Evolutionary conservation across 2,888 invertebrate genomes (phyloP).

Genomic region (Brachypalpus laphriformis): DNA sequence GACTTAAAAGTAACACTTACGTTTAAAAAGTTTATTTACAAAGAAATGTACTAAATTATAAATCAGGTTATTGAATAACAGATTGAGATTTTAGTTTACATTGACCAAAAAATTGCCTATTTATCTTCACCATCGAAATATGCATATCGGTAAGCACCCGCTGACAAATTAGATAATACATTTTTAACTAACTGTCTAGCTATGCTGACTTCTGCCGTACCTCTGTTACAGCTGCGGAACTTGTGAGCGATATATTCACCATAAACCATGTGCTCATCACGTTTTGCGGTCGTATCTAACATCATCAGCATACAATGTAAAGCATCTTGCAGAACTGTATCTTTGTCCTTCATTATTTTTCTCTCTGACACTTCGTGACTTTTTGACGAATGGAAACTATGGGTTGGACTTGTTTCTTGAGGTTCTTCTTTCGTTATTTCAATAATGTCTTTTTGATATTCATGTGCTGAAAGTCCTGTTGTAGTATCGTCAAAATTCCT

Average conservation of each 20-base stretch:
- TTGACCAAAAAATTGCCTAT: too few species aligned
- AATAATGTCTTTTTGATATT: background rate
- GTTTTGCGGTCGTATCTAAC: background rate
- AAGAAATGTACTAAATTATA: too few species aligned
- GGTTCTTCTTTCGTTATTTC: background rate
- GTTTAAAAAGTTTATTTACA: too few species aligned
- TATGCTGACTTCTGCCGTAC: background rate
- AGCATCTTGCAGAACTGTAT: background rate
- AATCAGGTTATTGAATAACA: too few species aligned
- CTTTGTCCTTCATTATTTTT: background rate
- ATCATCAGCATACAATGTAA: background rate
- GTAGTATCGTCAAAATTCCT: too few species aligned
- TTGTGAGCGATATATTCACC: conserved; percentile 18
- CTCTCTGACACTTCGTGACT: background rate
- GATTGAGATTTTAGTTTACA: too few species aligned
- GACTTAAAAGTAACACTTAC: too few species aligned
- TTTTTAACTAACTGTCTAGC: conserved; percentile 18
- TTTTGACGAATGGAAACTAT: background rate
- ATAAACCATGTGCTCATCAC: conserved; percentile 11
- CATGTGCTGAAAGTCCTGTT: too few species aligned
- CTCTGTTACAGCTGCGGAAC: conserved; percentile 24
- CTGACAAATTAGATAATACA: conserved; percentile 3
- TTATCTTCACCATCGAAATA: too few species aligned
- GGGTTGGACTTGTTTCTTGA: background rate
- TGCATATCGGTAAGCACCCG: background rate